Evolutionary conservation across 1,140 invertebrate genomes (phyloP).

Genomic region (Drosophila quadrilineata): DNA sequence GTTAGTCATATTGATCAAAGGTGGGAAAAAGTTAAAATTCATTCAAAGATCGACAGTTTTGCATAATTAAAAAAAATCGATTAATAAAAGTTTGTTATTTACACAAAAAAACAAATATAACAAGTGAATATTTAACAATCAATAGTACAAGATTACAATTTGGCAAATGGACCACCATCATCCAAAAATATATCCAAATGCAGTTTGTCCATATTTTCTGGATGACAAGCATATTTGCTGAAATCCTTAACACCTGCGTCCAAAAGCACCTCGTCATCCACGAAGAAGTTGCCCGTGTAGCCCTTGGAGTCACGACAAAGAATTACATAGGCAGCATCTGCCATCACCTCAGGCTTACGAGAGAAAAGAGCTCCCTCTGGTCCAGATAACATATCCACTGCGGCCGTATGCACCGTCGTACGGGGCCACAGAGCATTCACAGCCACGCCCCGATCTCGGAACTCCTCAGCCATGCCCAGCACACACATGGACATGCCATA

Average conservation of each 20-base stretch:
- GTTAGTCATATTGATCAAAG: too few relatives aligned
- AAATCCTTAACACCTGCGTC: slow-evolving; percentile 92
- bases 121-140: neutral
- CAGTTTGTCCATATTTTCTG: slow-evolving; percentile 86
- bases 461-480: slow-evolving; percentile 97
- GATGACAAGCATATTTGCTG: slow-evolving; percentile 91
- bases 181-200: slow-evolving; percentile 96
- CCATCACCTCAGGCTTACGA: slow-evolving; percentile 95
- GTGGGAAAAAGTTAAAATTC: too few relatives aligned
- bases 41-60: too few relatives aligned
- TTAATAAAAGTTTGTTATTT: neutral
- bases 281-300: slow-evolving; percentile 93
- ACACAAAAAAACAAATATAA: slow-evolving; percentile 1
- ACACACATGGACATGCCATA: slow-evolving; percentile 99
- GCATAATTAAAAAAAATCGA: neutral
- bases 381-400: slow-evolving; percentile 97
- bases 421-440: slow-evolving; percentile 99
- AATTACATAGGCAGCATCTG: slow-evolving; percentile 96
- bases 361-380: slow-evolving; percentile 89
- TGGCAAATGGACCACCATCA: slow-evolving; percentile 45
- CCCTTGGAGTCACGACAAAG: slow-evolving; percentile 88
- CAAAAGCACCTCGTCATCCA: slow-evolving; percentile 95
- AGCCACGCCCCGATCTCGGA: slow-evolving; percentile 90
- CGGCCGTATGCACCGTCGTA: slow-evolving; percentile 97
- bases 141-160: slow-evolving; percentile 43